Evolutionary conservation across 2,888 invertebrate genomes (phyloP).

Genomic region (Apeira syringaria): DNA sequence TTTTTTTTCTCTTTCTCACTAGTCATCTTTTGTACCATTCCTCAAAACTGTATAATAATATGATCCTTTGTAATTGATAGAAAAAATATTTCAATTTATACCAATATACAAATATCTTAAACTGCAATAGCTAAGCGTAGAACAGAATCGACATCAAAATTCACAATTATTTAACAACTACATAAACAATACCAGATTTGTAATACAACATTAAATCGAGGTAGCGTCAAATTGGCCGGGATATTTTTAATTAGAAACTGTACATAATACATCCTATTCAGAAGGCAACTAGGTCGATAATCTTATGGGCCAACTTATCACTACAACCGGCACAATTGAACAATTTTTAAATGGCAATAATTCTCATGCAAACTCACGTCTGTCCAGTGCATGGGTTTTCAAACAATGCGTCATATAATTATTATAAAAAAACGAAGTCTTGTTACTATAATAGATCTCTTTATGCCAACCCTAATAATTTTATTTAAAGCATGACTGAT

Average conservation of each 20-base stretch:
- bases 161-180: slow-evolving; percentile 30
- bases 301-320: slow-evolving; percentile 4
- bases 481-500: no score
- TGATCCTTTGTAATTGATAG: slow-evolving; percentile 49
- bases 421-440: no score
- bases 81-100: slow-evolving; percentile 52
- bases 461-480: no score
- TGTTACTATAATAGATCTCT: no score
- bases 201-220: slow-evolving; percentile 25
- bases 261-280: slow-evolving; percentile 12
- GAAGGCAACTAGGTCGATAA: slow-evolving; percentile 14
- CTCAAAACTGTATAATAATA: slow-evolving; percentile 67
- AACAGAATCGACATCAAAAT: slow-evolving; percentile 44
- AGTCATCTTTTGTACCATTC: slow-evolving; percentile 45
- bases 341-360: no score
- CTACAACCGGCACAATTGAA: not conserved
- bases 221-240: slow-evolving; percentile 9
- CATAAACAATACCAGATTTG: slow-evolving; percentile 44
- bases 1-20: slow-evolving; percentile 24
- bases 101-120: slow-evolving; percentile 49
- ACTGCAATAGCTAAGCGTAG: slow-evolving; percentile 52
- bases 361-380: no score
- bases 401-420: no score
- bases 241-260: slow-evolving; percentile 5
- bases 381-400: no score